Base-by-base conservation (phyloP, 2,797 vertebrate genomes). In the Clamator glandarius region DNA sequence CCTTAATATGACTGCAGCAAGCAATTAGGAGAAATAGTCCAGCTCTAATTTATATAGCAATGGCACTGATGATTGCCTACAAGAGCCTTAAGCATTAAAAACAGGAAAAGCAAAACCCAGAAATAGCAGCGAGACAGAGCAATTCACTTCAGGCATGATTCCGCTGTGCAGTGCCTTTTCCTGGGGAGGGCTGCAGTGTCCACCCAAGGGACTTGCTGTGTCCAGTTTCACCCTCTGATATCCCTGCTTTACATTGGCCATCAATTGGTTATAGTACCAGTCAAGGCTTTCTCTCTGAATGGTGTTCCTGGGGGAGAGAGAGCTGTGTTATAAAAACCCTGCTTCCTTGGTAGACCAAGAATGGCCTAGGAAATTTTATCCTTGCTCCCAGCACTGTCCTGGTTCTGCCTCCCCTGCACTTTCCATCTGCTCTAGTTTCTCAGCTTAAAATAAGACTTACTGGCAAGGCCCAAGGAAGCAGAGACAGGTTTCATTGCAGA, bases 401-500 rank as follows among this genome's bases (percentile, higher is more conserved):
- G 6, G 2, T 64, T 75, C 63, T 64, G 12, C 15, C 8, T 54
- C 7, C 15, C 4, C 11, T 68, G 6, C 16, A 13, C 4, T 48
- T 76, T 46, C 33, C 24, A 58, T 8, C 9, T 6, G 17, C n/a
- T 70, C 23, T 51, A 52, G 6, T 75, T 89, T 84, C 46, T 81
- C 48, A 70, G 15, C 15, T 57, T 77, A 67, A 82, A 64, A 54
- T 23, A 58, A 44, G 26, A 28, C 13, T 68, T 69, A 44, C 9
- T 44, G 2, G 8, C 2, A 3, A 35, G 5, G 20, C 17, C 9
- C 3, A 2, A 31, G 25, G 44, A 69, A 69, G 66, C 39, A 73
- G 15, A 61, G 20, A 0, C 0, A 29, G 5, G 4, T 46, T 42
- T 48, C 35, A 51, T 20, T 0, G 1, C 39, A 77, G 62, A 36